Evolutionary conservation across 2,113 vertebrate genomes (phyloP), one percentile per base, ranked within the genome.

Genomic region (Anarrhichthys ocellatus): DNA sequence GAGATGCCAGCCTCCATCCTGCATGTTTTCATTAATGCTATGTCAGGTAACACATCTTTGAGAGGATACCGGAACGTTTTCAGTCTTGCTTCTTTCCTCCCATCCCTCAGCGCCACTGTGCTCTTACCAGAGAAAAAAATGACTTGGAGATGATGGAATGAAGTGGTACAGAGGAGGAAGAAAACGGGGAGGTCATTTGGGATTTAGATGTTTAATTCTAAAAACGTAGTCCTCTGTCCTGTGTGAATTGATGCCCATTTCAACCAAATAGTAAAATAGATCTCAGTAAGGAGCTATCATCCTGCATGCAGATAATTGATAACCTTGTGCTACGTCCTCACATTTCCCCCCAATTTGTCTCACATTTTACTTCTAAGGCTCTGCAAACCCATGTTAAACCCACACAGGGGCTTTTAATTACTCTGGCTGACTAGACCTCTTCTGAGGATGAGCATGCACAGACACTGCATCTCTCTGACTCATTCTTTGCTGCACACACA

Each of bases 171-270:
- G 50, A 76, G 0, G 1, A 68, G 56, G 22, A 36, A 73, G 63
- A 22, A 36, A 32, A 70, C 0, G 3, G 17, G 59, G 56, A 63
- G 44, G 34, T 17, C 70, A 29, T 78, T 15, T 54, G 81, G 65
- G 72, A 82, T 52, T 83, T 59, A 6, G 38, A 61, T 59, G n/a
- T 81, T 73, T 75, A 65, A 73, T 42, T 27, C 24, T 61, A 70
- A 13, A 61, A 18, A 65, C 20, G 36, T 32, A 14, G 17, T 34
- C 22, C 14, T 65, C 24, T 52, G 2, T 52, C 24, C 20, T 62
- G 13, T 40, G 54, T 29, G 18, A 32, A 61, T 71, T 54, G 9
- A 5, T n/a, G 8, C 6, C 17, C 32, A 24, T 56, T 56, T 64
- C 24, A 59, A 29, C 48, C 14, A 58, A 22, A 62, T 22, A 15